These are phyloP conservation scores for Phoxinus phoxinus DNA, from an alignment of 2,113 vertebrate species.

Conservation along the genomic window DNA sequence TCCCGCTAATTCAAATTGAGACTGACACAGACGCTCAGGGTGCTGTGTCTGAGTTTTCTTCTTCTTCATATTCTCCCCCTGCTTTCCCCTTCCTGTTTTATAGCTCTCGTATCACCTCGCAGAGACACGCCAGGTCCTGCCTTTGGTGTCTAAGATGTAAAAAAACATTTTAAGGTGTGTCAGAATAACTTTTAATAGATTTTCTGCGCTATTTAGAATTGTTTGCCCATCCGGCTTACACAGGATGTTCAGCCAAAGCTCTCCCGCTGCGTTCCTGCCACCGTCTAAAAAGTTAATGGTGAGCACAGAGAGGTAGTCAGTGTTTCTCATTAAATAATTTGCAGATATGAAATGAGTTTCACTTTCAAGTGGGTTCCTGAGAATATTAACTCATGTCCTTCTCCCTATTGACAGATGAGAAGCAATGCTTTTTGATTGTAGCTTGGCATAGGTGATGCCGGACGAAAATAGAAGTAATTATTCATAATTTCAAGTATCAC, in stretches of 20 bases:
- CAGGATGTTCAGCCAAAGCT: background rate
- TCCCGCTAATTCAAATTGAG: conserved; percentile 31
- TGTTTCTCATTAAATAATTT: conserved; percentile 12
- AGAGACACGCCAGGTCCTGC: background rate
- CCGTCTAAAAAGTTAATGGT: conserved; percentile 12
- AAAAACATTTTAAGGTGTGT: background rate
- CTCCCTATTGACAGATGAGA: background rate
- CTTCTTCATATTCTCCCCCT: background rate
- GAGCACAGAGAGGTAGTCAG: background rate
- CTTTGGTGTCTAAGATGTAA: background rate
- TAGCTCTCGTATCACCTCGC: no score
- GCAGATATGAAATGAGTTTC: background rate
- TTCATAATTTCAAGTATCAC: background rate
- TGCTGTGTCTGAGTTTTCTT: background rate
- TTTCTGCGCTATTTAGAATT: background rate
- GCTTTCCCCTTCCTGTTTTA: background rate
- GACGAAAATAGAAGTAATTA: background rate
- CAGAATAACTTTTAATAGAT: conserved; percentile 10
- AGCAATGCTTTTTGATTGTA: background rate
- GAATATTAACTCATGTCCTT: background rate
- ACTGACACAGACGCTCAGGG: conserved; percentile 11
- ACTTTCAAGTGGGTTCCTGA: background rate
- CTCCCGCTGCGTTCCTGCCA: background rate
- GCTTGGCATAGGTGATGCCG: background rate
- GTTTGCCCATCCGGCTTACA: background rate